These are phyloP conservation scores for Saccopteryx bilineata DNA, from an alignment of 2,113 vertebrate genomes.

Conservation along the genomic window DNA sequence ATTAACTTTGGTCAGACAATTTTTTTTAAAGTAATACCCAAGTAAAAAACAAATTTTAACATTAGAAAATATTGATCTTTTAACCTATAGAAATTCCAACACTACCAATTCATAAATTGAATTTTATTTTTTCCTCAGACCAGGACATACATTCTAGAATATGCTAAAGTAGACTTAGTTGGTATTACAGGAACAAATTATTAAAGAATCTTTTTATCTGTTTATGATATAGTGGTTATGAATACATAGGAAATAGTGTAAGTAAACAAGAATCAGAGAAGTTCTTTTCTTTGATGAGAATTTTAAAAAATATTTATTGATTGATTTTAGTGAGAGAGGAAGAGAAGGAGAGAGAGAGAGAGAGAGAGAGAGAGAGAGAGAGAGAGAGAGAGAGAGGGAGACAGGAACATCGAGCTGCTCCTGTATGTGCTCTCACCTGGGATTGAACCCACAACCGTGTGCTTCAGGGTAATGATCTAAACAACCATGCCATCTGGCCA, in stretches of 20 bases:
- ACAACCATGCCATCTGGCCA: too few species aligned
- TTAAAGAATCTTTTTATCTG: constrained; percentile 32
- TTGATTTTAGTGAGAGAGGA: too few species aligned
- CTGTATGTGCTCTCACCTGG: too few species aligned
- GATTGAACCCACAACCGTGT: too few species aligned
- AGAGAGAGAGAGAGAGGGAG: too few species aligned
- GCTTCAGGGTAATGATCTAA: too few species aligned
- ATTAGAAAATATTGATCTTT: constrained; percentile 53
- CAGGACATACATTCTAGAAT: not conserved
- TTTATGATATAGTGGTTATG: not conserved
- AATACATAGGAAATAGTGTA: not conserved
- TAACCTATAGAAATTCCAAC: constrained; percentile 47
- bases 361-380: too few species aligned
- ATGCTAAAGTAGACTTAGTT: not conserved
- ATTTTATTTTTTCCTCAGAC: not conserved
- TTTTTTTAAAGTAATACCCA: constrained; percentile 34
- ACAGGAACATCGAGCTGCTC: too few species aligned
- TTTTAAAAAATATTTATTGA: not conserved
- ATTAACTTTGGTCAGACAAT: constrained; percentile 17
- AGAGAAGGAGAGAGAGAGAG: too few species aligned
- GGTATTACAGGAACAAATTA: not conserved
- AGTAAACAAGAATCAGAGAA: not conserved
- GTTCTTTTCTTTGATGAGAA: constrained; percentile 1
- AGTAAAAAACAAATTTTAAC: constrained; percentile 1
- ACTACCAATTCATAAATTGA: constrained; percentile 5